Evolutionary conservation across 2,888 invertebrate species (phyloP).

Genomic region (Chironomus riparius): DNA sequence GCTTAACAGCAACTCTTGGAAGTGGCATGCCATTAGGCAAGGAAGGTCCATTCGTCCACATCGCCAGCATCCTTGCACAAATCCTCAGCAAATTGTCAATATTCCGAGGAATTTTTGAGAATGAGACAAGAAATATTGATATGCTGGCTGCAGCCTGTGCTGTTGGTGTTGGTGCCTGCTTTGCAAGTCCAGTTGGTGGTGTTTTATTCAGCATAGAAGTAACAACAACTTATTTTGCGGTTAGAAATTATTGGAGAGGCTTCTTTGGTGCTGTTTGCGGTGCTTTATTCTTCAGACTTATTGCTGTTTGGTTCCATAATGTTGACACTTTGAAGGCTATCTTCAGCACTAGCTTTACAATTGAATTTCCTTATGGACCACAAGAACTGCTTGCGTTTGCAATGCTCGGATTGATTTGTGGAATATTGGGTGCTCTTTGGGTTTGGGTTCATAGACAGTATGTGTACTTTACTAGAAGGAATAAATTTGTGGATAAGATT

Average conservation of each 20-base stretch:
- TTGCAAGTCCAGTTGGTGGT: conserved; percentile 95
- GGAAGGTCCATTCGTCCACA: conserved; percentile 98
- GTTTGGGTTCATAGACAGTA: conserved; percentile 88
- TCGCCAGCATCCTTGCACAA: conserved; percentile 92
- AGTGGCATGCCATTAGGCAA: conserved; percentile 96
- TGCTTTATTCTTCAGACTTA: conserved; percentile 85
- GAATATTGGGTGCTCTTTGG: conserved; percentile 80
- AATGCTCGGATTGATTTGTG: conserved; percentile 77
- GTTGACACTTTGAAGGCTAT: conserved; percentile 92
- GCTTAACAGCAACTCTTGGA: conserved; percentile 88
- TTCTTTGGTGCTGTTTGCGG: conserved; percentile 98
- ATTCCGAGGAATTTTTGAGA: conserved; percentile 90
- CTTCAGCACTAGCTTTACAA: conserved; percentile 83
- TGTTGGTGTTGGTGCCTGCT: conserved; percentile 71
- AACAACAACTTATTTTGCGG: conserved; percentile 97
- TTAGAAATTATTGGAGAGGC: conserved; percentile 96
- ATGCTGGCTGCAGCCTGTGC: conserved; percentile 98
- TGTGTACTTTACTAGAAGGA: conserved; percentile 87
- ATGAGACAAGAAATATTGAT: conserved; percentile 88
- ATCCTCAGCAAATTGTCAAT: conserved; percentile 86
- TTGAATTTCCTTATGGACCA: conserved; percentile 95
- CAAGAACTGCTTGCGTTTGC: conserved; percentile 93
- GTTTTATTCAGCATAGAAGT: conserved; percentile 99
- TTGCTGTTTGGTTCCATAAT: conserved; percentile 91
- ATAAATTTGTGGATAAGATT: conserved; percentile 81